These are phyloP conservation scores for Heliconius hermathena DNA, from an alignment of 1,140 invertebrate genomes.

Conservation along the genomic window DNA sequence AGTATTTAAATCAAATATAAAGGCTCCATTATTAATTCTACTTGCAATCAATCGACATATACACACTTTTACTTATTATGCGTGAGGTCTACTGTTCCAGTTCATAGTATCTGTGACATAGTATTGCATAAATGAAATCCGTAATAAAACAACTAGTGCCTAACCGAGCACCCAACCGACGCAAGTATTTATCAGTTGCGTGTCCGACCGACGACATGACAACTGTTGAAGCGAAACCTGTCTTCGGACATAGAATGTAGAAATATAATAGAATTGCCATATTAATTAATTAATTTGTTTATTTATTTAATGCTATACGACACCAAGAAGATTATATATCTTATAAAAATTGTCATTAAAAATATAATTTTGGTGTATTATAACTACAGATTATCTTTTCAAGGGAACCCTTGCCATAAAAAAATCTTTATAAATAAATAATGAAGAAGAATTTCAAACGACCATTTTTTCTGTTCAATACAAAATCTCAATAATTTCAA, in stretches of 20 bases:
- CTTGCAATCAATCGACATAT: not conserved
- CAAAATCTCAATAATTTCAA: too few relatives aligned
- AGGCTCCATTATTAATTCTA: not conserved
- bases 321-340: too few relatives aligned
- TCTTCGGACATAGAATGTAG: not conserved
- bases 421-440: too few relatives aligned
- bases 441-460: too few relatives aligned
- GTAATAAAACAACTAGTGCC: slow-evolving; percentile 24
- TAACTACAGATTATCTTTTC: too few relatives aligned
- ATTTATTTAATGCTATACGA: too few relatives aligned
- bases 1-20: too few relatives aligned
- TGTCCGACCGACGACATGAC: slow-evolving; percentile 3
- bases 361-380: not conserved
- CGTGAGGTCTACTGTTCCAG: not conserved
- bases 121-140: slow-evolving; percentile 33
- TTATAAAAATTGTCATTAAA: not conserved
- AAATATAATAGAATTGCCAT: not conserved
- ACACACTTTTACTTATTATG: slow-evolving; percentile 1
- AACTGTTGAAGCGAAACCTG: slow-evolving; percentile 14
- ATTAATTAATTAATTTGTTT: too few relatives aligned
- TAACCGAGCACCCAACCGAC: slow-evolving; percentile 19
- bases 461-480: too few relatives aligned
- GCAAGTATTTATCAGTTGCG: slow-evolving; percentile 15
- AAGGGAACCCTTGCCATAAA: too few relatives aligned
- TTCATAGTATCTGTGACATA: slow-evolving; percentile 10